phyloP scores from a whole-genome alignment of 2,113 vertebrate species.

The Amblyornis subalaris region DNA sequence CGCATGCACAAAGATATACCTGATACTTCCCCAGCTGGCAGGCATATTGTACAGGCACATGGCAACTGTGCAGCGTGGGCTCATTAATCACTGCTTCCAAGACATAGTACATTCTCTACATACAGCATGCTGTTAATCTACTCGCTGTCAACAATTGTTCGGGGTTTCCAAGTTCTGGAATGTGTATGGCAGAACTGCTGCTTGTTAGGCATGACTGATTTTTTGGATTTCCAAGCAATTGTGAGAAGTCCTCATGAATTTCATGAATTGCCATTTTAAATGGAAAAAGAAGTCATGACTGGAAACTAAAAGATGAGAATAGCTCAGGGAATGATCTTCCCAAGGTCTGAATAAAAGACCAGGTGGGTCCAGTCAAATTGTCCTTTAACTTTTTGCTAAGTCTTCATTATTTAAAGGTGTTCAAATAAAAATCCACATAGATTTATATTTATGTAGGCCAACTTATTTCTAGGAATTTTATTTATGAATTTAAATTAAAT shows the following conservation, averaged over 20 bases:
- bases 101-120: neutral
- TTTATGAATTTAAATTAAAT: neutral
- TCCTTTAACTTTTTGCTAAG: neutral
- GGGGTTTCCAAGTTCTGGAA: neutral
- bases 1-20: neutral
- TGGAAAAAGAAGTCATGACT: neutral
- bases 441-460: neutral
- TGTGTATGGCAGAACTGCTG: neutral
- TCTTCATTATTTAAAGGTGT: neutral
- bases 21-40: neutral
- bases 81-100: neutral
- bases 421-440: neutral
- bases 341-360: neutral
- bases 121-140: neutral
- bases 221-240: neutral
- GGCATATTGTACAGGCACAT: neutral
- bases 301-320: neutral
- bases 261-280: neutral
- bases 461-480: neutral
- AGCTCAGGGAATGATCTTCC: neutral
- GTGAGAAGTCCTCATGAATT: neutral
- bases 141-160: neutral
- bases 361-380: neutral
- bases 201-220: neutral
- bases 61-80: rapidly evolving